Percentiles rank a stretch among this genome's conserved stretches.
These are phyloP conservation scores for Callipepla californica DNA, from an alignment of 2,113 vertebrate genomes.

Conservation along the genomic window DNA sequence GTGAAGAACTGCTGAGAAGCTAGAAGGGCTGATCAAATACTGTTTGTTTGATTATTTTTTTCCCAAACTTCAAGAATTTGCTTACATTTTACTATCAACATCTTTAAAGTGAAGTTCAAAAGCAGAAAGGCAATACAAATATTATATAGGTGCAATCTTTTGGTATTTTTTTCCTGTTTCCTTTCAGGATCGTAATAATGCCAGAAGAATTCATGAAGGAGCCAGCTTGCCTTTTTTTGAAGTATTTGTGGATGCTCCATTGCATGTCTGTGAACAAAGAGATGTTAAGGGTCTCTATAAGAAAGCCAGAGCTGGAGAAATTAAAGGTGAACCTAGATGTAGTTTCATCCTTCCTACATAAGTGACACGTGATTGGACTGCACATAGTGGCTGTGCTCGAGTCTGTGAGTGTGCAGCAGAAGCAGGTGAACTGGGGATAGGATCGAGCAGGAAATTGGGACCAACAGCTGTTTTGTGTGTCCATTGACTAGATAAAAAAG, in stretches of 20 bases:
- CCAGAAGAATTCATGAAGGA: conserved; percentile 92
- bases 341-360: neutral
- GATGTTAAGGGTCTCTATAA: conserved; percentile 98
- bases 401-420: neutral
- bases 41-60: neutral
- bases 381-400: accelerated
- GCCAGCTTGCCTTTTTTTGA: conserved; percentile 96
- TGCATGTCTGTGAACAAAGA: conserved; percentile 96
- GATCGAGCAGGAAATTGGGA: neutral
- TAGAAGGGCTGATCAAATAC: neutral
- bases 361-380: neutral
- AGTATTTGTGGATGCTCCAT: conserved; percentile 96
- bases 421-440: neutral
- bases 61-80: neutral
- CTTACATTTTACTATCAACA: neutral
- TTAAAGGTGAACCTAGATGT: conserved; percentile 84
- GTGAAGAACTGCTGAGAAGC: neutral
- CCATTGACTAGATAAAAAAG: neutral
- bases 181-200: conserved; percentile 93
- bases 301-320: conserved; percentile 96
- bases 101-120: neutral
- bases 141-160: neutral
- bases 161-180: neutral
- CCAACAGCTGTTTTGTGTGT: neutral
- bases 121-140: neutral